These are phyloP conservation scores for Calyptommatus sinebrachiatus DNA, from an alignment of 2,113 vertebrate species.

Conservation along the genomic window DNA sequence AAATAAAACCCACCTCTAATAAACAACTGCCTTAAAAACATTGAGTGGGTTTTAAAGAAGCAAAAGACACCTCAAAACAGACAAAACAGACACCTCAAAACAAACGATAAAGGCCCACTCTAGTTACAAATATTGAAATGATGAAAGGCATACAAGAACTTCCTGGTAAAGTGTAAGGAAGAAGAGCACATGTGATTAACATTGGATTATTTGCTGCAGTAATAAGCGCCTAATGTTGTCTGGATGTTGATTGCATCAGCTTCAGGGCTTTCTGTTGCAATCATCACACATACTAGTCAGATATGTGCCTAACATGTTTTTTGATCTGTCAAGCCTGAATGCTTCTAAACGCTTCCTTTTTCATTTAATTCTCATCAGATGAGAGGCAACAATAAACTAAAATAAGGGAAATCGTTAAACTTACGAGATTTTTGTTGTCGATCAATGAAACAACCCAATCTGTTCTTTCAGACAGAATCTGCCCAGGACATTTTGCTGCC, in stretches of 20 bases:
- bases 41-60: background rate
- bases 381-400: background rate
- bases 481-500: background rate
- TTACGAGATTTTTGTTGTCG: background rate
- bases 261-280: slow-evolving; percentile 11
- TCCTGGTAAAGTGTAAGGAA: background rate
- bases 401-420: background rate
- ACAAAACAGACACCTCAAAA: no score
- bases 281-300: slow-evolving; percentile 19
- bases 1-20: background rate
- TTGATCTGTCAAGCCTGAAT: background rate
- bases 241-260: slow-evolving; percentile 9
- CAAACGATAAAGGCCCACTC: background rate
- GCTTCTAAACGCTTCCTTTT: accelerated
- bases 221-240: slow-evolving; percentile 34
- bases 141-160: background rate
- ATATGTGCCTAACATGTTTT: slow-evolving; percentile 28
- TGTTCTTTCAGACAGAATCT: background rate
- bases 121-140: background rate
- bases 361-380: background rate
- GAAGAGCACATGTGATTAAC: slow-evolving; percentile 35
- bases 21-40: background rate
- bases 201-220: slow-evolving; percentile 26
- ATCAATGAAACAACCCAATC: background rate
- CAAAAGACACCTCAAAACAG: background rate